Evolutionary conservation across 1,140 invertebrate species (phyloP).

Genomic region (Maconellicoccus hirsutus): DNA sequence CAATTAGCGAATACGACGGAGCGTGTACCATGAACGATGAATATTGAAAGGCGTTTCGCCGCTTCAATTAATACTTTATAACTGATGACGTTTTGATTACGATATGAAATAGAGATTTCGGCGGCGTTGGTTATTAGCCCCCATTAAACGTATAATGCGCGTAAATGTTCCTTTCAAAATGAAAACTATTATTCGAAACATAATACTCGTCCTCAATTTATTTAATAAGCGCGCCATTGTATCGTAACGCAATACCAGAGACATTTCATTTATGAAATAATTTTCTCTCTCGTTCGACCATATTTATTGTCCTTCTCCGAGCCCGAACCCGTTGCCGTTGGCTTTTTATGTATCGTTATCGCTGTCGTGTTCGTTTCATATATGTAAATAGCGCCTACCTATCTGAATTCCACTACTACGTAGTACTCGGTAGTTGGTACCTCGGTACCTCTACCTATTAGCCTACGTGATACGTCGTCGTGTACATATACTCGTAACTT

Average conservation of each 20-base stretch:
- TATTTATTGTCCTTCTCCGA: too few species aligned
- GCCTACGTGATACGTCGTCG: too few species aligned
- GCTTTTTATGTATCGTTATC: too few species aligned
- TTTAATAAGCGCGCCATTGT: conserved; percentile 1
- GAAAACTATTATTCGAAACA: conserved; percentile 5
- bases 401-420: too few species aligned
- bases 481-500: too few species aligned
- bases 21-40: neutral
- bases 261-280: neutral
- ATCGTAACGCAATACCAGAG: neutral
- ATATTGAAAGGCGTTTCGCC: neutral
- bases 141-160: conserved; percentile 3
- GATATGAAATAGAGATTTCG: neutral
- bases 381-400: too few species aligned
- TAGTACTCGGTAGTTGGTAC: too few species aligned
- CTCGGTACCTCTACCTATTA: too few species aligned
- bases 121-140: neutral
- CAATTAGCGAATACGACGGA: too few species aligned
- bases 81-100: conserved; percentile 8
- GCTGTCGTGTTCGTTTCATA: too few species aligned
- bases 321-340: too few species aligned
- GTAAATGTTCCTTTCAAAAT: conserved; percentile 9
- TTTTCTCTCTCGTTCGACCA: neutral
- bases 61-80: conserved; percentile 5
- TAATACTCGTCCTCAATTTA: conserved; percentile 4